Percentiles rank a stretch among this genome's conserved stretches.
phyloP scores from a whole-genome alignment of 2,797 vertebrate species.

The Lutjanus campechanus region DNA sequence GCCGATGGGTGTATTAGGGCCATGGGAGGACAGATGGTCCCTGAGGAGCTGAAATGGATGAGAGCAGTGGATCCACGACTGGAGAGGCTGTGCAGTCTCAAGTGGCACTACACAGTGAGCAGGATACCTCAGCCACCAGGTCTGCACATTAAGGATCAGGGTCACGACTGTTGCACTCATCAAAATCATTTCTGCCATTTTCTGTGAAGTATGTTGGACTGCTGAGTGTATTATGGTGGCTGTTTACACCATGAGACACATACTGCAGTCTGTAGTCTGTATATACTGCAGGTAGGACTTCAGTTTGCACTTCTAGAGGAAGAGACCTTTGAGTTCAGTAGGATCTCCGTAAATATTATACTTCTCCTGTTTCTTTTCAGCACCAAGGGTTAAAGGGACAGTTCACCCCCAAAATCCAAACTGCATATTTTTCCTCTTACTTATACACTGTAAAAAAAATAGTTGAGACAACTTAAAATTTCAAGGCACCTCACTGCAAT shows the following conservation, averaged over 20 bases:
- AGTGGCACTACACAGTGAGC: slow-evolving; percentile 12
- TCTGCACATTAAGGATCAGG: slow-evolving; percentile 1
- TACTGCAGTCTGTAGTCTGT: neutral
- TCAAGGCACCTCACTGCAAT: too few species aligned
- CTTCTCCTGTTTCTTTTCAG: neutral
- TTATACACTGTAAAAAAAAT: too few species aligned
- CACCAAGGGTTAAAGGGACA: too few species aligned
- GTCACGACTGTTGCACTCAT: neutral
- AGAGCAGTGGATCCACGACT: slow-evolving; percentile 4
- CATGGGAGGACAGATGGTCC: neutral
- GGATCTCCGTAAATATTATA: neutral
- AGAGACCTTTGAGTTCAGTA: neutral
- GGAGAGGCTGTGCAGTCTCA: slow-evolving; percentile 10
- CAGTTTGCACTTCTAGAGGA: neutral
- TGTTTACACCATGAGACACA: neutral
- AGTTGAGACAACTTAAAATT: too few species aligned
- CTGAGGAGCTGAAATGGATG: slow-evolving; percentile 15
- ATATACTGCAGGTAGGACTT: neutral
- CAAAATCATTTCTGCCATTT: slow-evolving; percentile 4
- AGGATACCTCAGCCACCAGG: neutral
- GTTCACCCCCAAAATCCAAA: too few species aligned
- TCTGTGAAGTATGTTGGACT: slow-evolving; percentile 3
- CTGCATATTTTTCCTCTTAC: too few species aligned
- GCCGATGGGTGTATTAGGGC: slow-evolving; percentile 2
- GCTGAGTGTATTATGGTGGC: neutral